Conservation (phyloP, 2,888 invertebrate species). For the Ametastegia equiseti region DNA sequence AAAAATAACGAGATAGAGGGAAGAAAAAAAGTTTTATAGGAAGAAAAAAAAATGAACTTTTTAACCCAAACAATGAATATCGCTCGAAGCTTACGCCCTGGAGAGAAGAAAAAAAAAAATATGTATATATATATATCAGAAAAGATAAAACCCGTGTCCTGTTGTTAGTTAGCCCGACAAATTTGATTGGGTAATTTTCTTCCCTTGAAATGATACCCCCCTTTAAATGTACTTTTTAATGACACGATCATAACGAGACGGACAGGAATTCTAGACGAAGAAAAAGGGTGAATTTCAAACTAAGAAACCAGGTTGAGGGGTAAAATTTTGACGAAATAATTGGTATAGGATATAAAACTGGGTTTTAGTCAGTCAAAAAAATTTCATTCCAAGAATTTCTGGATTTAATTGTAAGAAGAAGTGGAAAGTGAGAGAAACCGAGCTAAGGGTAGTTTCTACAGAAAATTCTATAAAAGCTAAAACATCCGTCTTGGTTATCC, state of each 20-base stretch:
- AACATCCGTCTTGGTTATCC: not conserved
- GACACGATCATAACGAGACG: no score
- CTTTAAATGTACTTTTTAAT: no score
- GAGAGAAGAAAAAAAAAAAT: no score
- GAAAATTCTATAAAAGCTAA: not conserved
- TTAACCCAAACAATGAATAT: not conserved
- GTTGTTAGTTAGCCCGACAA: not conserved
- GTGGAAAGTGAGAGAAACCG: no score
- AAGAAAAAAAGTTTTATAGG: no score
- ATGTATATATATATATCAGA: no score
- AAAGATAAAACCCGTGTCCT: not conserved
- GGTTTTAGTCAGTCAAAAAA: not conserved
- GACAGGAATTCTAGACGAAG: not conserved
- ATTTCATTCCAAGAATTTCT: slow-evolving; percentile 24
- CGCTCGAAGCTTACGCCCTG: not conserved
- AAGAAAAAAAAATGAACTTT: not conserved
- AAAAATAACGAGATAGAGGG: no score
- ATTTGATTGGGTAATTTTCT: not conserved
- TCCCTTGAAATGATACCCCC: no score
- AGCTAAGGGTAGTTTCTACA: not conserved
- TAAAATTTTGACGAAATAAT: not conserved
- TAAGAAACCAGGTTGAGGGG: not conserved
- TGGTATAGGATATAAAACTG: not conserved
- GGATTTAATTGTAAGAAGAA: not conserved
- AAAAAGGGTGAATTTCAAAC: not conserved